Percentiles rank a stretch among this genome's conserved stretches.
phyloP scores from a whole-genome alignment of 2,797 vertebrate species.

The Molossus alvarezi region DNA sequence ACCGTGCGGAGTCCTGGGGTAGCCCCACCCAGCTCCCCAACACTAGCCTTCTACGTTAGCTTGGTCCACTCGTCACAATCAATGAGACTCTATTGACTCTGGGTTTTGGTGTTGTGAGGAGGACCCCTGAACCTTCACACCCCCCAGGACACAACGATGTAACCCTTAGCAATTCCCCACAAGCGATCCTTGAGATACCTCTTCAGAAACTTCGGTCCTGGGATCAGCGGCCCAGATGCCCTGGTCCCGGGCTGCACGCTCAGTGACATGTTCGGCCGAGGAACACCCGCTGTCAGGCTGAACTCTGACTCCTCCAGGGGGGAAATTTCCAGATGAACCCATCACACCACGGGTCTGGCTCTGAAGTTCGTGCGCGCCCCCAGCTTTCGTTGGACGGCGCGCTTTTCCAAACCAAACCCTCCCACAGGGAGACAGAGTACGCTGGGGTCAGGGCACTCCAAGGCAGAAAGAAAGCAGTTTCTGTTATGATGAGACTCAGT shows the following conservation, averaged over 20 bases:
- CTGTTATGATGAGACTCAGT: too few relatives aligned
- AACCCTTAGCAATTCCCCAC: not conserved
- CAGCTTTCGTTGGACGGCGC: fast-evolving
- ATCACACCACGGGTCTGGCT: fast-evolving
- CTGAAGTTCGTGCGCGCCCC: fast-evolving
- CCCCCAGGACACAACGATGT: fast-evolving
- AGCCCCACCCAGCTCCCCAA: fast-evolving
- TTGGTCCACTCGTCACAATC: fast-evolving
- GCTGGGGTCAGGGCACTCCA: not conserved
- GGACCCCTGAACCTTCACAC: fast-evolving
- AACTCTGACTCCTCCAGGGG: too few relatives aligned
- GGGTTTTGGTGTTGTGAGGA: fast-evolving
- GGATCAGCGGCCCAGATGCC: fast-evolving
- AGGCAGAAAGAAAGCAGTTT: not conserved
- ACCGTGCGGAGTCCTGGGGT: fast-evolving
- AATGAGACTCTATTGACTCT: fast-evolving
- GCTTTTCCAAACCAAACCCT: not conserved
- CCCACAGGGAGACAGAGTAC: not conserved
- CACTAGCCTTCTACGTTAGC: fast-evolving
- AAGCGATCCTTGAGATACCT: fast-evolving
- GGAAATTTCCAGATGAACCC: not conserved
- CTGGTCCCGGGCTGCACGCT: fast-evolving
- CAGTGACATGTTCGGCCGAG: fast-evolving
- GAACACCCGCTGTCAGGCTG: fast-evolving
- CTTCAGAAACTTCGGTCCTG: not conserved